A percentile compares a stretch with the other conserved stretches of the same genome.
These are phyloP conservation scores for Phania funesta DNA, from an alignment of 2,888 invertebrate genomes.

Conservation along the genomic window DNA sequence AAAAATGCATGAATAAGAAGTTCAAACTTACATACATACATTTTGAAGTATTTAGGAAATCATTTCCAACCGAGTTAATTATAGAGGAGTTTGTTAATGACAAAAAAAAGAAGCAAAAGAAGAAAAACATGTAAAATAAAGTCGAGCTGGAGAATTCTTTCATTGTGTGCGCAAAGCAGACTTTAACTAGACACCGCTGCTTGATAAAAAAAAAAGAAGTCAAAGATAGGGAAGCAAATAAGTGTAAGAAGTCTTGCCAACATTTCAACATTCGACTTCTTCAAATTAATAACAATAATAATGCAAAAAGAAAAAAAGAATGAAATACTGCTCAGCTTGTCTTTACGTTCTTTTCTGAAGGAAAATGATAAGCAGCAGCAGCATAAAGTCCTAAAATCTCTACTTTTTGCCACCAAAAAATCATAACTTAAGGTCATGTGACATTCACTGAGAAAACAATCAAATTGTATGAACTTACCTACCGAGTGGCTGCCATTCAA, in stretches of 20 bases:
- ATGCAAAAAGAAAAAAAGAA: not conserved
- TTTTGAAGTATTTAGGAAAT: conserved; percentile 58
- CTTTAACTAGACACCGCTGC: conserved; percentile 58
- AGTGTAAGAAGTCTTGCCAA: conserved; percentile 55
- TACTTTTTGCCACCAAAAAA: conserved; percentile 17
- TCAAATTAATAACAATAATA: conserved; percentile 37
- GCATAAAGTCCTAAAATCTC: conserved; percentile 12
- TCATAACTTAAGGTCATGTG: conserved; percentile 48
- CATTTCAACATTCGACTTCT: conserved; percentile 53
- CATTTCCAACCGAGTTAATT: conserved; percentile 71
- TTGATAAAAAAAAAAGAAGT: too few relatives aligned
- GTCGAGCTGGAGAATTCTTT: conserved; percentile 50
- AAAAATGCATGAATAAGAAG: not conserved
- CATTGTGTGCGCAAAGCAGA: conserved; percentile 33
- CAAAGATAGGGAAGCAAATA: conserved; percentile 61
- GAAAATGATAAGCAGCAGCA: conserved; percentile 26
- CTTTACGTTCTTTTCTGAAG: not conserved
- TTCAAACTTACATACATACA: not conserved
- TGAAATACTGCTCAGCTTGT: conserved; percentile 39
- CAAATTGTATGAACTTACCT: not conserved
- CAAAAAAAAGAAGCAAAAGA: conserved; percentile 39
- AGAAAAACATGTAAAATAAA: conserved; percentile 32
- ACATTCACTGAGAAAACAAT: conserved; percentile 32
- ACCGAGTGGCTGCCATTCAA: not conserved
- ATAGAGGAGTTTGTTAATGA: conserved; percentile 67